Conservation (phyloP, 2,888 invertebrate species). For the Osedax frankpressi region DNA sequence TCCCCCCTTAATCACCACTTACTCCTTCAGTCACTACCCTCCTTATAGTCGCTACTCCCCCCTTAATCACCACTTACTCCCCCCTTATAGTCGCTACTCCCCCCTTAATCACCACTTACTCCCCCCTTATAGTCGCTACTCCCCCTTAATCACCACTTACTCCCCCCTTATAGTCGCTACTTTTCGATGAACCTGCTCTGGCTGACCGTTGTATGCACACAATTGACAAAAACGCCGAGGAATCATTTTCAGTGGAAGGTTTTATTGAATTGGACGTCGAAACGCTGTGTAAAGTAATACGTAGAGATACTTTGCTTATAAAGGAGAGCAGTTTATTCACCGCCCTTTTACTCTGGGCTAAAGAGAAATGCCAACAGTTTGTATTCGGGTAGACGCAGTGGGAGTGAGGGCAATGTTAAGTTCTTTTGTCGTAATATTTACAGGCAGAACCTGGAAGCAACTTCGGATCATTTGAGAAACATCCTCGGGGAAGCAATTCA, state of each 20-base stretch:
- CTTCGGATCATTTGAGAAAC: conserved; percentile 58
- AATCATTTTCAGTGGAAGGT: conserved; percentile 64
- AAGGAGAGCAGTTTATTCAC: conserved; percentile 66
- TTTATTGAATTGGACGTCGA: conserved; percentile 70
- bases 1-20: too few species aligned
- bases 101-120: too few species aligned
- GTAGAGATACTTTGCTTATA: conserved; percentile 65
- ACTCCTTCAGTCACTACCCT: too few species aligned
- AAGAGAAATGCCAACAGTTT: conserved; percentile 58
- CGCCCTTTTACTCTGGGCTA: conserved; percentile 43
- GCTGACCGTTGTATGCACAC: conserved; percentile 68
- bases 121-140: too few species aligned
- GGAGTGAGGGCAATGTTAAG: too few species aligned
- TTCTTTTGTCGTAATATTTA: too few species aligned
- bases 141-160: too few species aligned
- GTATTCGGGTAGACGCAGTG: too few species aligned
- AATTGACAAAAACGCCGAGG: conserved; percentile 69
- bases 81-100: too few species aligned
- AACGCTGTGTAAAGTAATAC: conserved; percentile 62
- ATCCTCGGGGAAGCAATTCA: conserved; percentile 60
- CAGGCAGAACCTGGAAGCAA: too few species aligned
- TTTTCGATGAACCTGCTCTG: conserved; percentile 69
- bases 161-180: conserved; percentile 51
- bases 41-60: too few species aligned
- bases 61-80: too few species aligned